These are phyloP conservation scores for Vanessa tameamea DNA, from an alignment of 1,140 invertebrate genomes.

Conservation along the genomic window DNA sequence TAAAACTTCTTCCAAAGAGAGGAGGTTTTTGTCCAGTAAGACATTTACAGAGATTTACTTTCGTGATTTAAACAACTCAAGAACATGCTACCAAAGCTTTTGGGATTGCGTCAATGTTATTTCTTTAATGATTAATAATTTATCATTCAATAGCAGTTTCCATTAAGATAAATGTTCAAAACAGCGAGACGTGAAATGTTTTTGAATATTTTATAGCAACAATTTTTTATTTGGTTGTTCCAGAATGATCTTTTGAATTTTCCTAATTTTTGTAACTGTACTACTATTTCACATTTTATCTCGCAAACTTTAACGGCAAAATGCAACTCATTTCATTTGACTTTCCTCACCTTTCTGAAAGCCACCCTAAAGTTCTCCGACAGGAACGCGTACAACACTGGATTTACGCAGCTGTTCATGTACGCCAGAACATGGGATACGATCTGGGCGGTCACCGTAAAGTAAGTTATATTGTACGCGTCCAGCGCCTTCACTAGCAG, in stretches of 20 bases:
- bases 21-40: no score
- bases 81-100: no score
- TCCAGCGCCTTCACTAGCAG: conserved; percentile 89
- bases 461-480: conserved; percentile 84
- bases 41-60: no score
- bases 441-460: conserved; percentile 89
- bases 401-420: conserved; percentile 97
- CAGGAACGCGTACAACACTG: conserved; percentile 96
- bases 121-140: no score
- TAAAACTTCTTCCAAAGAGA: no score
- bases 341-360: conserved; percentile 83
- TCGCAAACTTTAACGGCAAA: no score
- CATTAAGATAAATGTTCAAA: neutral
- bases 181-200: neutral
- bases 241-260: neutral
- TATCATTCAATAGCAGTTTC: no score
- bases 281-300: no score
- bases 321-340: no score
- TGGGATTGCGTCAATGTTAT: no score
- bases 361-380: conserved; percentile 93
- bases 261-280: neutral
- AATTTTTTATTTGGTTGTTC: neutral
- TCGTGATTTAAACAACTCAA: no score
- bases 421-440: conserved; percentile 95
- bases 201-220: neutral